Evolutionary conservation across 1,140 invertebrate species (phyloP), one percentile per base, ranked within the genome.

Genomic region (Zaprionus lachaisei): DNA sequence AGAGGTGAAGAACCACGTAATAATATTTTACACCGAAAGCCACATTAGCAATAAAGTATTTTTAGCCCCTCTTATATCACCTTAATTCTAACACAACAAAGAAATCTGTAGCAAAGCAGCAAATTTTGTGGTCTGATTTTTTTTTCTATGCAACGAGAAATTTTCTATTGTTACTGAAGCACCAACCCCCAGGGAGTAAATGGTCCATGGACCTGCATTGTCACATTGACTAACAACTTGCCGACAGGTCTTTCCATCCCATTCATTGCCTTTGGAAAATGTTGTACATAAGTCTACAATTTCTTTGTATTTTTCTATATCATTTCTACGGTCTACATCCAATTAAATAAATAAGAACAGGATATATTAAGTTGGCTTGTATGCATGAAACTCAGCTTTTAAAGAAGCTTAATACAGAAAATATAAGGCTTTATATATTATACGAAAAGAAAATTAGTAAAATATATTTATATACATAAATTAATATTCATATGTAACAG

Each of bases 1-100:
- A 70, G 79, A 90, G 84, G 85, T 76, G 81, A 83, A 81, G 62
- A 83, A 68, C 78, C 79, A 89, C 78, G 72, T 89, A 90, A 89
- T 89, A 84, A 84, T 85, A 87, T 83, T 87, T 70, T 37, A 64
- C 56, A 58, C 60, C 57, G 58, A 54, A 63, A 65, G 31, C 44
- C n/a, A 34, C 37, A 49, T 60, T 22, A 64, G 61, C 54, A 65
- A 34, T 41, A 22, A 28, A 41, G 38, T 41, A 41, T 41, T 41
- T n/a, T 41, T 41, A 41, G 38, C 79, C 81, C 85, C 81, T 85
- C 77, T 85, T 82, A 77, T 80, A 80, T 77, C 61, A 80, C 82
- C 77, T 81, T 72, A 82, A 84, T 72, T 90, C 72, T 58, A 61
- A 63, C 72, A 66, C 77, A 80, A 80, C 72, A 77, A 68, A 79